These are phyloP conservation scores for Lacerta agilis DNA, from an alignment of 2,797 vertebrate species.

Conservation along the genomic window DNA sequence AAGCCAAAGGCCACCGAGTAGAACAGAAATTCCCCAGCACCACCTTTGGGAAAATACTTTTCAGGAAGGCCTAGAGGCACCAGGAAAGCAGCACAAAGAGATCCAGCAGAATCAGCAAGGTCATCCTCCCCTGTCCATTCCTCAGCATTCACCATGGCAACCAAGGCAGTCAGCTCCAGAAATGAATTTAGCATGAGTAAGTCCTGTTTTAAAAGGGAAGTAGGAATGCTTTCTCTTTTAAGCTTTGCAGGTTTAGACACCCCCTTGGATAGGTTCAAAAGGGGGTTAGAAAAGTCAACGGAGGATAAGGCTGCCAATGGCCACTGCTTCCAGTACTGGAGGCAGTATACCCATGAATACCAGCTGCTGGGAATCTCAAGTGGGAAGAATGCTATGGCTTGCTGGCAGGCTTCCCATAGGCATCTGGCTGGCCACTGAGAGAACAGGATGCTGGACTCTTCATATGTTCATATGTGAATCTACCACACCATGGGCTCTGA, in stretches of 20 bases:
- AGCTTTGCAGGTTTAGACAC: not conserved
- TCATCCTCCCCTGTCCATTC: not conserved
- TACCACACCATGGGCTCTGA: not conserved
- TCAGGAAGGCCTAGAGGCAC: not conserved
- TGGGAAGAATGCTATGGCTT: no score
- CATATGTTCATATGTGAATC: not conserved
- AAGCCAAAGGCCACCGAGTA: not conserved
- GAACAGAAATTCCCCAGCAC: not conserved
- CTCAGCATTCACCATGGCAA: not conserved
- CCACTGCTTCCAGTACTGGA: not conserved
- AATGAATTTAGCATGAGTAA: not conserved
- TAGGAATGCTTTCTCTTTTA: not conserved
- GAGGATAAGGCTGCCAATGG: not conserved
- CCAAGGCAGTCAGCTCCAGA: not conserved
- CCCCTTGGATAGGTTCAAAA: no score
- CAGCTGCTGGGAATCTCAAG: no score
- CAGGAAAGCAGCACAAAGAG: not conserved
- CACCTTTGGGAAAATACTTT: not conserved
- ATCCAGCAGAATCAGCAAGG: not conserved
- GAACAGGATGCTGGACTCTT: not conserved
- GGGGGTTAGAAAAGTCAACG: not conserved
- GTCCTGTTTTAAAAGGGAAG: not conserved
- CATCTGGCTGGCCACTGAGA: not conserved
- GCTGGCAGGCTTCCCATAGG: not conserved
- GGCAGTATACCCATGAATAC: not conserved